These are phyloP conservation scores for Crenuchus spilurus DNA, from an alignment of 2,797 vertebrate species.

Conservation along the genomic window DNA sequence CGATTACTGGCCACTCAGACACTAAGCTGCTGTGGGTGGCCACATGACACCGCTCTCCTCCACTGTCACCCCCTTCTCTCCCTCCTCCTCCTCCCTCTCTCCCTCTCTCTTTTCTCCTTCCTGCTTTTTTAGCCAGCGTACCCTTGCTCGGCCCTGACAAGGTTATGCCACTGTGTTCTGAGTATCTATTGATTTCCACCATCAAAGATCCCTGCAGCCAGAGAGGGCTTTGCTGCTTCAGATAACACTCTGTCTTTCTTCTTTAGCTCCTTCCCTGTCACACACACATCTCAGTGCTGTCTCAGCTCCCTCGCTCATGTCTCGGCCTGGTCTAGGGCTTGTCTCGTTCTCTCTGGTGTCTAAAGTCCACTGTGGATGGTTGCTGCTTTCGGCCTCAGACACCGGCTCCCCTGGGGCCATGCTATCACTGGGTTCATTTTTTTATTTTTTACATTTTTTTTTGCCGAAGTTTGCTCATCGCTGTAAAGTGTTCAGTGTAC, in stretches of 20 bases:
- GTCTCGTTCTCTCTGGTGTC: slow-evolving; percentile 44
- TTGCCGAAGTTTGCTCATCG: slow-evolving; percentile 10
- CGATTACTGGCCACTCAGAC: slow-evolving; percentile 62
- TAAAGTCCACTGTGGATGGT: slow-evolving; percentile 31
- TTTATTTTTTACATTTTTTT: slow-evolving; percentile 28
- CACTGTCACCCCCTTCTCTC: slow-evolving; percentile 15
- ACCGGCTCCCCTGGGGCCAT: slow-evolving; percentile 22
- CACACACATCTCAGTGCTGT: slow-evolving; percentile 47
- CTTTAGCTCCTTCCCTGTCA: slow-evolving; percentile 64
- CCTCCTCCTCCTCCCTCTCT: slow-evolving; percentile 2
- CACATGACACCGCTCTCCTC: slow-evolving; percentile 52
- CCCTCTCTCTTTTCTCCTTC: slow-evolving; percentile 45
- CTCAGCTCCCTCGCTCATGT: slow-evolving; percentile 55
- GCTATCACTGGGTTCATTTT: slow-evolving; percentile 20
- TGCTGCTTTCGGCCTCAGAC: slow-evolving; percentile 22
- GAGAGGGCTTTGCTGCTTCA: slow-evolving; percentile 71
- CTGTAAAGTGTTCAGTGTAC: neutral
- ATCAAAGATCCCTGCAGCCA: slow-evolving; percentile 71
- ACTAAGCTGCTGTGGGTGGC: slow-evolving; percentile 59
- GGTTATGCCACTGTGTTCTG: slow-evolving; percentile 81
- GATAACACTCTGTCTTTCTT: slow-evolving; percentile 64
- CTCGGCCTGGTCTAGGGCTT: slow-evolving; percentile 52
- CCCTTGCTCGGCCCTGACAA: slow-evolving; percentile 81
- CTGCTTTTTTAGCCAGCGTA: slow-evolving; percentile 71
- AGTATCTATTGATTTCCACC: slow-evolving; percentile 83